These are phyloP conservation scores for Lasioglossum leucozonium DNA, from an alignment of 2,888 invertebrate genomes.

Conservation along the genomic window DNA sequence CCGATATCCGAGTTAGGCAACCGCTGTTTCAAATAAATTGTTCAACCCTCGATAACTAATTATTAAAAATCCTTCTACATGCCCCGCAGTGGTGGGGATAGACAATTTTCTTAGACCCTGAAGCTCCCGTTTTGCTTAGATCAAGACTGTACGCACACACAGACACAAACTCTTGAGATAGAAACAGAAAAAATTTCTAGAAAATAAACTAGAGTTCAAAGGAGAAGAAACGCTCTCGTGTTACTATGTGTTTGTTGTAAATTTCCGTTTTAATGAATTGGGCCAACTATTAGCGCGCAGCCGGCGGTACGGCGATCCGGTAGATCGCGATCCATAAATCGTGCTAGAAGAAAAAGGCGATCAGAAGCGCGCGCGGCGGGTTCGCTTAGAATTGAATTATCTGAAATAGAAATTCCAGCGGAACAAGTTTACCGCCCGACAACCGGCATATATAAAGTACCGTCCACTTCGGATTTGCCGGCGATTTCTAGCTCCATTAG, in stretches of 20 bases:
- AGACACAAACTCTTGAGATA: too few species aligned
- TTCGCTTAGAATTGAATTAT: slow-evolving; percentile 10
- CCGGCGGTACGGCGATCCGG: background rate
- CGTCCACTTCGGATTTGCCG: background rate
- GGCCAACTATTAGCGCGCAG: background rate
- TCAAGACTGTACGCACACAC: too few species aligned
- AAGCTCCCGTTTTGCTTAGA: too few species aligned
- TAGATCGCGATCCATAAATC: slow-evolving; percentile 6
- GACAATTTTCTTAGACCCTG: too few species aligned
- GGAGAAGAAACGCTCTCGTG: too few species aligned
- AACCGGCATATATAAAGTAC: slow-evolving; percentile 1
- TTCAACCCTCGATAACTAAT: too few species aligned
- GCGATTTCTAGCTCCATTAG: background rate
- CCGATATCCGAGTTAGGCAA: background rate
- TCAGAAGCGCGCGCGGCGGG: background rate
- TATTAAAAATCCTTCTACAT: too few species aligned
- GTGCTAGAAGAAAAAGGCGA: background rate
- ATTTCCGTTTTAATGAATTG: background rate
- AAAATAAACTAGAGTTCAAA: too few species aligned
- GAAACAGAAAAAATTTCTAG: too few species aligned
- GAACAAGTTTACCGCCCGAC: slow-evolving; percentile 2
- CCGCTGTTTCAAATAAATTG: too few species aligned
- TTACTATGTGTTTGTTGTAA: background rate
- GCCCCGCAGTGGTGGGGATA: too few species aligned
- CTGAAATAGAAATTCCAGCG: background rate